Base-by-base conservation (phyloP, 1,140 invertebrate species). In the Drosophila grimshawi region DNA sequence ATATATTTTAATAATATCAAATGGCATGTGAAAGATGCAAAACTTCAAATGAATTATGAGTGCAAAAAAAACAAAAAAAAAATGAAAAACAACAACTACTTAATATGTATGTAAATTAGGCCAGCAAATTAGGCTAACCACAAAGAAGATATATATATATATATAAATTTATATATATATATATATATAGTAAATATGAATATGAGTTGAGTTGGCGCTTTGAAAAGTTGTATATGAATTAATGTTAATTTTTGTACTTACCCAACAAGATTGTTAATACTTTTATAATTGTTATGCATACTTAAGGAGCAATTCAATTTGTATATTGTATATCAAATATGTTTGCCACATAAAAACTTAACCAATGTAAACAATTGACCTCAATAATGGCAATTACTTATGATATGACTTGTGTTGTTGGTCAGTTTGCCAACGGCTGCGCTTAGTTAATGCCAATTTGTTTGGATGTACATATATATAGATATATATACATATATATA, bases 1-100 rank as follows among this genome's bases (percentile, higher is more conserved):
- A 88, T 68, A 85, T 75, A 80, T 64, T 80, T 52, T 85, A 74
- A 82, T 83, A 83, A 68, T 60, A 73, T 57, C 41, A 56, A 7
- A 57, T 39, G 57, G 43, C 43, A 61, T 8, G 32, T 51, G 46
- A 55, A 52, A 60, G 30, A 11, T 60, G 56, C 32, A 35, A 35
- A 19, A 8, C 6, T 29, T 65, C 65, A 78, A 75, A 67, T 37
- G 41, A 82, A 49, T 64, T 63, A 76, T 11, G 30, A 46, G 19
- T 19, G 19, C 19, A 19, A 19, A 19, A 19, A 19, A 19, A 19
- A 0, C 1, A 19, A 19, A 19, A 19, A n/a, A n/a, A n/a, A n/a
- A n/a, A n/a, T n/a, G n/a, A 61, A 39, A 41, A 8, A 7, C 39
- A 48, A 39, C 33, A 74, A 67, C 32, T 73, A 62, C 52, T 65